Base-by-base conservation (phyloP, 1,140 invertebrate genomes). In the Eciton burchellii region DNA sequence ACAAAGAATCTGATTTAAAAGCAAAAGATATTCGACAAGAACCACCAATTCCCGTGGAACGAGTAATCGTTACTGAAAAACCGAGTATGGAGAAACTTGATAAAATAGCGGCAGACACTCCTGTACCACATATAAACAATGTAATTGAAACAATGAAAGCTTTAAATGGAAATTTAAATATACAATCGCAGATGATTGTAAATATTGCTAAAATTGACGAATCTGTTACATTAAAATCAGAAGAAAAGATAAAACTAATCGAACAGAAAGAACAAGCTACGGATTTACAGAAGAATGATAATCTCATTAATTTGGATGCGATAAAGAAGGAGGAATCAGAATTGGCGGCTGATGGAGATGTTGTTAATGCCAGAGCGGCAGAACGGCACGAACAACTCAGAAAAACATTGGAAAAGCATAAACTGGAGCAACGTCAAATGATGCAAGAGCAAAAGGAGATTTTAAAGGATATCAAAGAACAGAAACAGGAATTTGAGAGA, bases 401-500 rank as follows among this genome's bases (percentile, higher is more conserved):
- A 63, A 94, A 95, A 87, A 95, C 94, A 47, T 92, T 95, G 24
- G 95, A 95, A 88, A 94, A 95, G 83, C 94, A 95, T 60, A 94
- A 94, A 26, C 91, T 94, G 85, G 95, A 95, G 88, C 94, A 95
- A 76, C 93, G 94, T 72, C 91, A 95, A 88, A 91, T 95, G 74
- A 93, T 95, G 19, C 93, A 95, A 72, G 95, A 95, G 86, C 94
- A 95, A 76, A 95, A 95, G 79, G 92, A 95, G 87, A 94, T 95
- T 85, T 87, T 95, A 43, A 90, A 95, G 76, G 94, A 95, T 87
- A 92, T 95, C 49, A 93, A 94, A 29, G 93, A 95, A 73, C 93
- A 94, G 0, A 94, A 95, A 76, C 89, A 94, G 84, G 94, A 95
- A 82, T 87, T 95, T n/a, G 87, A 94, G 54, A 82, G 92, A 54